Base-by-base conservation (phyloP, 1,140 invertebrate genomes). In the Gonioctena quinquepunctata region DNA sequence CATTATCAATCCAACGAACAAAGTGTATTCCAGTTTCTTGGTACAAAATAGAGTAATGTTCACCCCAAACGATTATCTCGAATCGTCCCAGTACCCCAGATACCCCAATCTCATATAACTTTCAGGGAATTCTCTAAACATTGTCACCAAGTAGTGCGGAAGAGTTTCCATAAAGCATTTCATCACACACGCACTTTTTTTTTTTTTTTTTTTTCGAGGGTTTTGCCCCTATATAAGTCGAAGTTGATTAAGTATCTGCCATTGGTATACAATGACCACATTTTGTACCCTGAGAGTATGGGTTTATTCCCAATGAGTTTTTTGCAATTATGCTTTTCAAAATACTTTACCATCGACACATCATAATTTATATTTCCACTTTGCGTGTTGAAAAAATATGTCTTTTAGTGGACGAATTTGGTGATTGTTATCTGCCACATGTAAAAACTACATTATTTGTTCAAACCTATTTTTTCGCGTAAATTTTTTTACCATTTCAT, bases 161-260 rank as follows among this genome's bases (percentile, higher is more conserved):
- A 8, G 64, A 57, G 72, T 76, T 77, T 7, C 69, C 66, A 76
- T 76, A 75, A 62, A 60, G n/a, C 49, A 25, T 19, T 68, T 79
- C 66, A 71, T 77, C 71, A 21, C 68, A n/a, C n/a, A n/a, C n/a
- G n/a, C n/a, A n/a, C n/a, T n/a, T n/a, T n/a, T n/a, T n/a, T n/a
- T n/a, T n/a, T 59, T 59, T 26, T 26, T 57, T 68, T 66, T 27
- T n/a, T 28, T 18, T 59, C 62, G 19, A 66, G 66, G 48, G 68
- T 76, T 67, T 72, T 76, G 18, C 75, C 75, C 72, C 79, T 75
- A 66, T 79, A 80, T 23, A 79, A 27, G 61, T 75, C 66, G 59
- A 66, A 66, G 26, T 69, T 56, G 3, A 69, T 63, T 11, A 69
- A 22, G 22, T 63, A 69, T 7, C 59, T 49, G 23, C 26, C 28